Base-by-base conservation (phyloP, 1,140 invertebrate species). In the Drosophila setifemur region DNA sequence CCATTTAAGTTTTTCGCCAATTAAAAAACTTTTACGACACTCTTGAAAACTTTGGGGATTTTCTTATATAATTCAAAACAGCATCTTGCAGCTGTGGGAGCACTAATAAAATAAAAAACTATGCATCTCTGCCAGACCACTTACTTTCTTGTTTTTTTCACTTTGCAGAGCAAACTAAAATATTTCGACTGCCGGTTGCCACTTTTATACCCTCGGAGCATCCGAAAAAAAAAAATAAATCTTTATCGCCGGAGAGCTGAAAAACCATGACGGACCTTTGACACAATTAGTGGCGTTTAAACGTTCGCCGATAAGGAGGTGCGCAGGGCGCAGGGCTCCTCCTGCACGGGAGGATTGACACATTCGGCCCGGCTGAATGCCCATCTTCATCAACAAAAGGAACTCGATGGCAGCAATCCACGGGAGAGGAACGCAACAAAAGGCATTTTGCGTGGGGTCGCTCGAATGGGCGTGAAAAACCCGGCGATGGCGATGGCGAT, bases 171-270 rank as follows among this genome's bases (percentile, higher is more conserved):
- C 45, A 73, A 73, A 83, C 79, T 85, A 37, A 78, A 79, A 11
- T 63, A 7, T 48, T 57, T 40, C 14, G 37, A 9, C 73, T 35
- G 52, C 29, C 23, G 28, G 0, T 11, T 12, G 58, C 49, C 14
- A 68, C 69, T 78, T 83, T 83, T 83, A 83, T 83, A 83, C 53
- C 31, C 31, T n/a, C 29, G n/a, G n/a, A n/a, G n/a, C n/a, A n/a
- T n/a, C 49, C 37, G 5, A 48, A 35, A 37, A n/a, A n/a, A n/a
- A n/a, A n/a, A n/a, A n/a, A n/a, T n/a, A n/a, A n/a, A 33, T 25
- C 67, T 58, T 16, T 58, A 58, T 58, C 73, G 14, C 42, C 0
- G 6, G 14, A 37, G 8, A 37, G 8, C 19, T n/a, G n/a, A n/a
- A n/a, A n/a, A n/a, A n/a, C 33, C 19, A 39, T 28, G 26, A 25